phyloP scores from a whole-genome alignment of 2,888 invertebrate genomes.

The Tachina lurida region DNA sequence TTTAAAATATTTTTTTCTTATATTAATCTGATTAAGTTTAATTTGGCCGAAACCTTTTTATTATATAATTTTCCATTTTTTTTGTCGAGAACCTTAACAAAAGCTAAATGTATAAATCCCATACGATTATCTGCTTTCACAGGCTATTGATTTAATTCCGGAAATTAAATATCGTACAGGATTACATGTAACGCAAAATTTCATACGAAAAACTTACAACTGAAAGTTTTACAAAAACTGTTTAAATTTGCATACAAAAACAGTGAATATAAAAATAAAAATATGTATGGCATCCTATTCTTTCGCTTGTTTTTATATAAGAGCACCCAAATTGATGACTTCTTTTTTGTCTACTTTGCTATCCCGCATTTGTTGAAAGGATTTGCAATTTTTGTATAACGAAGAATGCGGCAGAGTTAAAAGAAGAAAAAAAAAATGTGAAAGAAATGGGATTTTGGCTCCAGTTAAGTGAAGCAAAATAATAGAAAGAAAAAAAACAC shows the following conservation, averaged over 20 bases:
- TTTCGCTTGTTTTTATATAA: background rate
- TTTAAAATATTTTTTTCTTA: no score
- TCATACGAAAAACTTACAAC: background rate
- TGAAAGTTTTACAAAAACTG: background rate
- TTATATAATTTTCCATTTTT: background rate
- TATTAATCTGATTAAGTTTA: no score
- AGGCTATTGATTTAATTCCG: conserved; percentile 54
- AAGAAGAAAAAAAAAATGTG: conserved; percentile 10
- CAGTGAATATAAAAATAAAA: background rate
- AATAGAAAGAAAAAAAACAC: conserved; percentile 12
- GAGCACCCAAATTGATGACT: background rate
- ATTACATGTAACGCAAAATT: conserved; percentile 15
- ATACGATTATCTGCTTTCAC: conserved; percentile 27
- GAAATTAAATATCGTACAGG: conserved; percentile 58
- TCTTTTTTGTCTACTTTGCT: background rate
- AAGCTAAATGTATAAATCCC: background rate
- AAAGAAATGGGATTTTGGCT: conserved; percentile 38
- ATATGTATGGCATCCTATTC: background rate
- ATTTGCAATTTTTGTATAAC: conserved; percentile 26
- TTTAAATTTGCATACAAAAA: conserved; percentile 5
- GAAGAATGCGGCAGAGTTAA: conserved; percentile 1
- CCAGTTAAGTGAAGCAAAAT: conserved; percentile 4
- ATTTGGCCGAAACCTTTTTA: no score
- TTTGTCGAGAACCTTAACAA: background rate
- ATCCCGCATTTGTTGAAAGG: conserved; percentile 1